phyloP scores from a whole-genome alignment of 2,888 invertebrate species.

The Drosophila acutilabella region DNA sequence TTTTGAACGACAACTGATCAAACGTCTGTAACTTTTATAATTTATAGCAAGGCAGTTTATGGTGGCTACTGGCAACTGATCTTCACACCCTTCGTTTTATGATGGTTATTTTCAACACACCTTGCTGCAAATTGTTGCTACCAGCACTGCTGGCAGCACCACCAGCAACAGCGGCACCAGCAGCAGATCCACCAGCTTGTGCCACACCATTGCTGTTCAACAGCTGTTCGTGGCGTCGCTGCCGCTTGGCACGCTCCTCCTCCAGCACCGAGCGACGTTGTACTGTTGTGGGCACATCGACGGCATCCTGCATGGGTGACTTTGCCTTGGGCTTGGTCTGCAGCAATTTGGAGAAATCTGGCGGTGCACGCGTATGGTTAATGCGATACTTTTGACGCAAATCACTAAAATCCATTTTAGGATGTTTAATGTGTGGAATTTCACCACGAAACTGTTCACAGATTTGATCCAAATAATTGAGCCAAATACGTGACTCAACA shows the following conservation, averaged over 20 bases:
- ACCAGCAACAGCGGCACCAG: conserved; percentile 13
- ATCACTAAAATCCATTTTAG: conserved; percentile 87
- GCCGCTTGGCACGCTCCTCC: conserved; percentile 84
- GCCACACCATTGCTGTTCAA: conserved; percentile 61
- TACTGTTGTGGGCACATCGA: conserved; percentile 78
- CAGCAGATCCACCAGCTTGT: conserved; percentile 9
- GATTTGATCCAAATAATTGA: conserved; percentile 94
- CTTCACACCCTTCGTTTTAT: conserved; percentile 23
- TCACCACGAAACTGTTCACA: conserved; percentile 96
- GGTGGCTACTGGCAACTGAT: conserved; percentile 2
- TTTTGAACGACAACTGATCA: neutral
- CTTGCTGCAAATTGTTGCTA: conserved; percentile 52
- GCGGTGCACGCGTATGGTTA: conserved; percentile 81
- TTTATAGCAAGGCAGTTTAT: neutral
- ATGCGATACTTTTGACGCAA: conserved; percentile 83
- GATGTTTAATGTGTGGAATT: conserved; percentile 92
- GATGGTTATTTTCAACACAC: conserved; percentile 70
- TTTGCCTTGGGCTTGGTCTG: conserved; percentile 83
- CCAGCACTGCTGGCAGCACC: conserved; percentile 42
- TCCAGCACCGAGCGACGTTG: conserved; percentile 83
- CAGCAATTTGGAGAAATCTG: conserved; percentile 84
- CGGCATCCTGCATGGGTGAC: conserved; percentile 84
- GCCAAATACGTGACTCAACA: conserved; percentile 85
- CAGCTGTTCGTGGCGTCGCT: conserved; percentile 82
- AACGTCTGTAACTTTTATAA: conserved; percentile 1